Evolutionary conservation across 2,797 vertebrate species (phyloP), one percentile per base, ranked within the genome.

Genomic region (Ara ararauna): DNA sequence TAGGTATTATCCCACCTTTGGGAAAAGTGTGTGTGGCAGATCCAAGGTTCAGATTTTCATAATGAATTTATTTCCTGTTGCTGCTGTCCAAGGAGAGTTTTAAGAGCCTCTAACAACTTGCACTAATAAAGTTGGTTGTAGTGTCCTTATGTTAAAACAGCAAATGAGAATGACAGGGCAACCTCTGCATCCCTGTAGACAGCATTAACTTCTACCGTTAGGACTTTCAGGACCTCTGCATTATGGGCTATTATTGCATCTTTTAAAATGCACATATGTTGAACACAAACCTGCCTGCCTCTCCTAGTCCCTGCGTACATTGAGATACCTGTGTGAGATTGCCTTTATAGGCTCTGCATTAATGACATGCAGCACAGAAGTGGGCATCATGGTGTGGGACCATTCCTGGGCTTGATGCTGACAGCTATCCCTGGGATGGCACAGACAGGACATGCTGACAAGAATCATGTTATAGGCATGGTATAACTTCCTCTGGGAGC

Each of bases 1-100:
- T 51, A 74, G 80, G 81, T 61, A 79, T 87, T 78, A 94, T 93
- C 71, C 86, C 75, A 89, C 86, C 92, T 89, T 58, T 71, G 93
- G 94, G 95, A 95, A 84, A 78, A 85, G 42, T 2, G 29, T 44
- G 29, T 64, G 81, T 4, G 5, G 90, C 80, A 93, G 80, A 93
- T 92, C 84, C 90, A 92, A 87, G 79, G 68, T 65, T 38, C 79
- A 60, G 58, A 87, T 91, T 87, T 89, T 90, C 82, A 51, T 78
- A 93, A 73, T 76, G 66, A 93, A 70, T 92, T 85, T 91, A 54
- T 60, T 87, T 51, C 54, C 83, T 83, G 53, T 79, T 1, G 1
- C 66, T 78, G 83, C 73, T 79, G 87, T 48, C 94, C 85, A 76
- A 92, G 68, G 75, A 95, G 79, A 93, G 29, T 48, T 94, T 83